Base-by-base conservation (phyloP, 2,797 vertebrate genomes). In the Chelon auratus region DNA sequence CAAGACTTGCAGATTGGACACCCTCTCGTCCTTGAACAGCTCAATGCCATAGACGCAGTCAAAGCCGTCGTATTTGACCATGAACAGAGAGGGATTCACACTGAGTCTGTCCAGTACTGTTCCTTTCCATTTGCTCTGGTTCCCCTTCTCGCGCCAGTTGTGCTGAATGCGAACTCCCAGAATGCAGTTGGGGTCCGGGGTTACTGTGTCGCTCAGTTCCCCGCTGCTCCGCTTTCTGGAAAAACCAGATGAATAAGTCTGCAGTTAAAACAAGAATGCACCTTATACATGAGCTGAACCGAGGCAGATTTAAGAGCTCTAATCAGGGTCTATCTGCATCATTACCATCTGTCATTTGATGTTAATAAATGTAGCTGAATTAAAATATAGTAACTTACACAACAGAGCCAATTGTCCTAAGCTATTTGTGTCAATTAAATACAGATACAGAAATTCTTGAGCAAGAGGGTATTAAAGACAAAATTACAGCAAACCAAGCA, bases 1-100 rank as follows among this genome's bases (percentile, higher is more conserved):
- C 54, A 95, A 88, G 30, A 96, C 93, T 62, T 95, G 94, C 40
- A 96, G 90, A 82, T 94, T 94, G 2, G 95, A 95, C 47, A 95
- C 95, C 36, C 95, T 78, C 45, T 95, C 93, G 14, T 95, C 95
- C 69, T 94, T 95, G 87, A 96, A 96, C 22, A 96, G 78, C 92
- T 96, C 95, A 3, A 96, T 95, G 86, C 95, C 95, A 9, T 96
- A 95, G 74, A 96, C 94, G 33, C 94, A 95, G 85, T 96, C 95
- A 2, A 96, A 96, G 78, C 95, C 95, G 22, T 96, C 95, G 36
- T 96, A 95, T 77, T 96, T 96, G 69, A 96, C 95, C 95, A 96
- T 95, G 86, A 93, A 96, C 59, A 96, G 93, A 0, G 94, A 93
- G 0, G 94, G 90, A 76, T 95, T 96, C 47, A 95, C 94, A 3